A percentile compares a stretch with the other conserved stretches of the same genome.
phyloP scores from a whole-genome alignment of 2,113 vertebrate species.

The Centropristis striata region DNA sequence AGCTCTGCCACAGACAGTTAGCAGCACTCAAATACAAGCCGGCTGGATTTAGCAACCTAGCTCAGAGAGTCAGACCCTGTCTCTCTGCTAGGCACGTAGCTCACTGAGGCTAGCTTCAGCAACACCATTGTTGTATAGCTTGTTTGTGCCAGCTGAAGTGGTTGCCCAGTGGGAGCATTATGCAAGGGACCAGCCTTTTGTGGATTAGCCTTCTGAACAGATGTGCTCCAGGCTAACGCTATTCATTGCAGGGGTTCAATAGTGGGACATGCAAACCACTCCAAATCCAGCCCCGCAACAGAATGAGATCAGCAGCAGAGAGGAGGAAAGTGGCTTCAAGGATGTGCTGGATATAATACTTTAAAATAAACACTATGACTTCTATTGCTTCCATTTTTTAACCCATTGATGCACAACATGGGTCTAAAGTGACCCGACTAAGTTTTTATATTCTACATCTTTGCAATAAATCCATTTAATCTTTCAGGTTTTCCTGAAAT shows the following conservation, averaged over 20 bases:
- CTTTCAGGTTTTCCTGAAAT: no score
- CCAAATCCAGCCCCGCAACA: constrained; percentile 29
- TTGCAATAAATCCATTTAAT: no score
- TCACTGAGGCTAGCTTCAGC: constrained; percentile 1
- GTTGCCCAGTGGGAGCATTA: constrained; percentile 48
- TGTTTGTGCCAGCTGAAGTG: constrained; percentile 56
- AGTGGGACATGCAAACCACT: constrained; percentile 34
- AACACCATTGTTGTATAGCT: constrained; percentile 29
- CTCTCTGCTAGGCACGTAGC: constrained; percentile 19
- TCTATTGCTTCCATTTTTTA: no score
- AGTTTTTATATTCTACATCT: no score
- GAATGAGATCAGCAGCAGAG: constrained; percentile 46
- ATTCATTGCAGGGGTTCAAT: constrained; percentile 60
- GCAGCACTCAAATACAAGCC: constrained; percentile 3
- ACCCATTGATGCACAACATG: no score
- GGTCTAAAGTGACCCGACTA: no score
- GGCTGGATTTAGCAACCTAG: constrained; percentile 23
- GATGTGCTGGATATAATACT: neutral
- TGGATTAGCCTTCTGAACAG: constrained; percentile 68
- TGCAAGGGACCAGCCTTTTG: constrained; percentile 49
- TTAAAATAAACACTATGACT: neutral
- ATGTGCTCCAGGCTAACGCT: constrained; percentile 62
- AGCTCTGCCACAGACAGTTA: constrained; percentile 20
- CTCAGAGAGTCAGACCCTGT: constrained; percentile 10
- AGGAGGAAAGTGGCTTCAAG: neutral